phyloP scores from a whole-genome alignment of 2,797 vertebrate species.

The Urocyon cinereoargenteus region DNA sequence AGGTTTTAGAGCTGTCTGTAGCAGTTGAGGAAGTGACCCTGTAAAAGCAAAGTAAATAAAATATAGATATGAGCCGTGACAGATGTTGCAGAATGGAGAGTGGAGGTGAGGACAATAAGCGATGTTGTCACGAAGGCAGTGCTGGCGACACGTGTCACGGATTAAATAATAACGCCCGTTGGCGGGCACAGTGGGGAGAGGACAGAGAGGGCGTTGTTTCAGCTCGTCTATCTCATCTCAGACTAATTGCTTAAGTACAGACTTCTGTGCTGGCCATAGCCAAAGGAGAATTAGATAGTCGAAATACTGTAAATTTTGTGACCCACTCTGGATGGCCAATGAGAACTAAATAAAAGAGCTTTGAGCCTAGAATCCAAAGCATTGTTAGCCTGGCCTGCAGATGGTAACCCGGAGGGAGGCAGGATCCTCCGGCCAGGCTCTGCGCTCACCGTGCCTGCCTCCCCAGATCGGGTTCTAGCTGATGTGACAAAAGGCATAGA shows the following conservation, averaged over 20 bases:
- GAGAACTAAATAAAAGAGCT: not conserved
- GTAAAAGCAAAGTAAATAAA: slow-evolving; percentile 8
- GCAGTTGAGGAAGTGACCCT: slow-evolving; percentile 26
- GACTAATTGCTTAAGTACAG: slow-evolving; percentile 59
- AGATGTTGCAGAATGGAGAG: not conserved
- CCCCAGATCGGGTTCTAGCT: not conserved
- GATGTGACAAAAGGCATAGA: not conserved
- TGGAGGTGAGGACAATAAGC: not conserved
- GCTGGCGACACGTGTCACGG: not conserved
- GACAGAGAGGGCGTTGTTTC: slow-evolving; percentile 50
- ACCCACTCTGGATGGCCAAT: slow-evolving; percentile 4
- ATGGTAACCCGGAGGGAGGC: not conserved
- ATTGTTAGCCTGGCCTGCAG: not conserved
- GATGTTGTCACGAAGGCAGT: not conserved
- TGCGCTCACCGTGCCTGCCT: not conserved
- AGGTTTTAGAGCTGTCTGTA: slow-evolving; percentile 44
- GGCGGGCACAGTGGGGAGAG: not conserved
- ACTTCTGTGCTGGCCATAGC: slow-evolving; percentile 56
- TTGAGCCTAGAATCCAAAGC: not conserved
- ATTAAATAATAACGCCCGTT: slow-evolving; percentile 51
- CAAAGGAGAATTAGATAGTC: slow-evolving; percentile 43
- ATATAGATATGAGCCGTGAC: not conserved
- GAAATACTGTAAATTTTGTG: slow-evolving; percentile 38
- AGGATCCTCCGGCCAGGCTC: fast-evolving
- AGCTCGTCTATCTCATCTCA: slow-evolving; percentile 30